Percentiles rank a stretch among this genome's conserved stretches.
Conservation (phyloP, 1,140 invertebrate species). For the Himalopsyche phryganea region DNA sequence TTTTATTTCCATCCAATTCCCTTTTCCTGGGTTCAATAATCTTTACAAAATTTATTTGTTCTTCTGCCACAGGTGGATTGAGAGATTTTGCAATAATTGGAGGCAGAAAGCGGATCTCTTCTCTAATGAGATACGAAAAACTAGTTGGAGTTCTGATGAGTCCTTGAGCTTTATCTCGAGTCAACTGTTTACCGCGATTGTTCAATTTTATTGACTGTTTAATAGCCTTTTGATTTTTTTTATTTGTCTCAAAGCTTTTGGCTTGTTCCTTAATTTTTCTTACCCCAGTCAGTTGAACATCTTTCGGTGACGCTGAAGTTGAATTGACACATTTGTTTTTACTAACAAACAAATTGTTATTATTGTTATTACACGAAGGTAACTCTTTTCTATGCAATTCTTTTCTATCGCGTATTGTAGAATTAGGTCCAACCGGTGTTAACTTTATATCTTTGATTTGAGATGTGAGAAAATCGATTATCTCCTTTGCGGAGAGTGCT, state of each 20-base stretch:
- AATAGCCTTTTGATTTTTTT: too few relatives aligned
- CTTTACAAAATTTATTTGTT: background rate
- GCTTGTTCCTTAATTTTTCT: too few relatives aligned
- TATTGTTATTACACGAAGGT: background rate
- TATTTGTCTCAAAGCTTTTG: too few relatives aligned
- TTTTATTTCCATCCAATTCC: conserved; percentile 2
- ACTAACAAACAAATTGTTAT: too few relatives aligned
- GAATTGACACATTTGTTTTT: too few relatives aligned
- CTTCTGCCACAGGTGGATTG: conserved; percentile 11
- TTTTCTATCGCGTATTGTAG: background rate
- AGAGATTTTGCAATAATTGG: conserved; percentile 25
- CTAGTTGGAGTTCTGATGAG: background rate
- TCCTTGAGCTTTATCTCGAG: too few relatives aligned
- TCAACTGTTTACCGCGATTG: too few relatives aligned
- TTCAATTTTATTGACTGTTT: too few relatives aligned
- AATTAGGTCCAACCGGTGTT: background rate
- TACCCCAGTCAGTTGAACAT: too few relatives aligned
- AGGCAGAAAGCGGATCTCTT: conserved; percentile 9
- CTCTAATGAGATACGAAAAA: conserved; percentile 3
- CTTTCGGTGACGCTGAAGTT: too few relatives aligned
- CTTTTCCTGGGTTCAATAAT: conserved; percentile 10
- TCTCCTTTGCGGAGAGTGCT: conserved; percentile 23
- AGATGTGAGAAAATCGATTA: conserved; percentile 27
- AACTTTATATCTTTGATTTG: conserved; percentile 19
- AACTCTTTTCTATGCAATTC: background rate